Percentiles rank a stretch among this genome's conserved stretches.
Evolutionary conservation across 2,113 vertebrate species (phyloP).

Genomic region (human (Homo sapiens)): DNA sequence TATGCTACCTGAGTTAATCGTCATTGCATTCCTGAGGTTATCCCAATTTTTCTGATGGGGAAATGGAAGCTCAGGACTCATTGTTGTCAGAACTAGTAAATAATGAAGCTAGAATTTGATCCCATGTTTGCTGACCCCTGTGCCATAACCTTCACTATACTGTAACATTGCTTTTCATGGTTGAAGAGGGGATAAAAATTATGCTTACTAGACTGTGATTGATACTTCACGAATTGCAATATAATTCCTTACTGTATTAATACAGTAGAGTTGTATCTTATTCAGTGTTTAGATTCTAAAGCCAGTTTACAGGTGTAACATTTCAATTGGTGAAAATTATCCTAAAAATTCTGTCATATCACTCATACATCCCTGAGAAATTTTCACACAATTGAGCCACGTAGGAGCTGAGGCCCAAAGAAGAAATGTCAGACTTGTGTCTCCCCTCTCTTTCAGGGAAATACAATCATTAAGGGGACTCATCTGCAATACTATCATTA

Average conservation of each 20-base stretch:
- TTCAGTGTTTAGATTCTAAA: not conserved
- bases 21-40: not conserved
- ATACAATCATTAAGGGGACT: not conserved
- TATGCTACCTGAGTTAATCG: not conserved
- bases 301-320: not conserved
- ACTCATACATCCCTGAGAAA: not conserved
- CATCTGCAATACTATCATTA: not conserved
- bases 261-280: not conserved
- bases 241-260: not conserved
- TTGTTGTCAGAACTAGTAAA: conserved; percentile 14
- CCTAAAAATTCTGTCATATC: not conserved
- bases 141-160: not conserved
- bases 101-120: conserved; percentile 8
- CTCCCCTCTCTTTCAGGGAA: not conserved
- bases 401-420: not conserved
- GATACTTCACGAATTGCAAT: not conserved
- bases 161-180: not conserved
- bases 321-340: not conserved
- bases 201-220: not conserved
- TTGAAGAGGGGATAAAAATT: not conserved
- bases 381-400: not conserved
- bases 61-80: not conserved
- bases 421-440: not conserved
- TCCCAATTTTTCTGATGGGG: not conserved
- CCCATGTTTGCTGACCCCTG: not conserved